Evolutionary conservation across 2,888 invertebrate genomes (phyloP).

Genomic region (Clostera curtula): DNA sequence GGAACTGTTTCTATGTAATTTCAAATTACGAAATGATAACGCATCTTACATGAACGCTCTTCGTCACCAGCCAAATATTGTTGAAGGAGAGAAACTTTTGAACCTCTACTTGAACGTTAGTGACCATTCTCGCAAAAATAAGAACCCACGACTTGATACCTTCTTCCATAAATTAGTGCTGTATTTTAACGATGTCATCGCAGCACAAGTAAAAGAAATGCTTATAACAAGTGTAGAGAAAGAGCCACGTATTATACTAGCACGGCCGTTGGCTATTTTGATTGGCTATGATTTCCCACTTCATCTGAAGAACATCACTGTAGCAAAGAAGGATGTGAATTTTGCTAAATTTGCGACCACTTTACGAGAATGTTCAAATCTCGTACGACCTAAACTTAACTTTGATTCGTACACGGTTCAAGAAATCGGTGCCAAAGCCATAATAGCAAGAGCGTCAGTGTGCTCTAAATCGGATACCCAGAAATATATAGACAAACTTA

Average conservation of each 20-base stretch:
- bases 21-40: slow-evolving; percentile 29
- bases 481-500: slow-evolving; percentile 19
- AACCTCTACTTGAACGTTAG: slow-evolving; percentile 17
- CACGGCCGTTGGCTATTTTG: slow-evolving; percentile 15
- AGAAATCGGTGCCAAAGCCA: slow-evolving; percentile 34
- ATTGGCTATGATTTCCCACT: slow-evolving; percentile 10
- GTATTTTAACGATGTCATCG: slow-evolving; percentile 44
- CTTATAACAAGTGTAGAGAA: slow-evolving; percentile 7
- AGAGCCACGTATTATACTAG: slow-evolving; percentile 7
- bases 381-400: slow-evolving; percentile 29
- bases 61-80: slow-evolving; percentile 32
- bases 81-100: slow-evolving; percentile 24
- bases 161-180: slow-evolving; percentile 35
- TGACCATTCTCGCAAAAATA: not conserved
- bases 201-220: slow-evolving; percentile 16
- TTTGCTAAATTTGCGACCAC: slow-evolving; percentile 21
- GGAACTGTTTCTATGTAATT: slow-evolving; percentile 32
- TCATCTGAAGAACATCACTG: slow-evolving; percentile 15
- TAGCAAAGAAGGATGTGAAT: slow-evolving; percentile 7
- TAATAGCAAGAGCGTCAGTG: slow-evolving; percentile 31
- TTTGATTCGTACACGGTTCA: slow-evolving; percentile 30
- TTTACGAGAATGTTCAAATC: slow-evolving; percentile 35
- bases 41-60: slow-evolving; percentile 43
- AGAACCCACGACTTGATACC: slow-evolving; percentile 20
- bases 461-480: slow-evolving; percentile 26